Conservation (phyloP, 2,113 vertebrate species). For the Pelodiscus sinensis region DNA sequence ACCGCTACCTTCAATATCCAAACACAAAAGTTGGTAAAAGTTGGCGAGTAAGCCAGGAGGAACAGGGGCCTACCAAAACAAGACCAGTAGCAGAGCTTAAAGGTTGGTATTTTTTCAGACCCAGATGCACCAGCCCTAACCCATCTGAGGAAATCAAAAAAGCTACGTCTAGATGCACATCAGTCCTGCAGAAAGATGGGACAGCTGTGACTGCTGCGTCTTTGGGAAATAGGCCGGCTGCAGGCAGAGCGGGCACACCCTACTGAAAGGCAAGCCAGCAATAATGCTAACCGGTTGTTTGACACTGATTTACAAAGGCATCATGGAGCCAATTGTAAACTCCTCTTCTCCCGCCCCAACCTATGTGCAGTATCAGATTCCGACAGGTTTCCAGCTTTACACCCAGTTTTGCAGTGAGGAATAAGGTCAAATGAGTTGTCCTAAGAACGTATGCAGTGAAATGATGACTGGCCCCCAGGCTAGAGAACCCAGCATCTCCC, state of each 20-base stretch:
- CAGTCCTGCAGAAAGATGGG: conserved; percentile 9
- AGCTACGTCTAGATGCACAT: background rate
- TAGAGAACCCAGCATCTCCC: background rate
- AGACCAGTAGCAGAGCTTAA: background rate
- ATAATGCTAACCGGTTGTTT: background rate
- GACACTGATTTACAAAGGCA: background rate
- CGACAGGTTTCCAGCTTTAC: rapidly evolving
- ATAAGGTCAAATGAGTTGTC: rapidly evolving
- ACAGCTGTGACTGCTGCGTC: background rate
- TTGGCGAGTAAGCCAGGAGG: background rate
- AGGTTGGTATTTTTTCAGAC: background rate
- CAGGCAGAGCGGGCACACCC: background rate
- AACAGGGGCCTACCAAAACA: rapidly evolving
- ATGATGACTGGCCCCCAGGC: background rate
- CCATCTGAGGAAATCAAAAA: background rate
- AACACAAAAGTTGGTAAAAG: background rate
- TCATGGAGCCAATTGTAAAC: background rate
- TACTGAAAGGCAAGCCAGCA: background rate
- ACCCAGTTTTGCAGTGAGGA: background rate
- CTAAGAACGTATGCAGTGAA: background rate
- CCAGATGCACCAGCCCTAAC: no score
- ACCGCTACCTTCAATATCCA: background rate
- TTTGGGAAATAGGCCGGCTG: background rate
- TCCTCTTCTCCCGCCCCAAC: background rate
- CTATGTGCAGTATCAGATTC: rapidly evolving